Evolutionary conservation across 35 echinoderm and acorn worm species (phyloP).

Genomic region (Anneissia japonica): DNA sequence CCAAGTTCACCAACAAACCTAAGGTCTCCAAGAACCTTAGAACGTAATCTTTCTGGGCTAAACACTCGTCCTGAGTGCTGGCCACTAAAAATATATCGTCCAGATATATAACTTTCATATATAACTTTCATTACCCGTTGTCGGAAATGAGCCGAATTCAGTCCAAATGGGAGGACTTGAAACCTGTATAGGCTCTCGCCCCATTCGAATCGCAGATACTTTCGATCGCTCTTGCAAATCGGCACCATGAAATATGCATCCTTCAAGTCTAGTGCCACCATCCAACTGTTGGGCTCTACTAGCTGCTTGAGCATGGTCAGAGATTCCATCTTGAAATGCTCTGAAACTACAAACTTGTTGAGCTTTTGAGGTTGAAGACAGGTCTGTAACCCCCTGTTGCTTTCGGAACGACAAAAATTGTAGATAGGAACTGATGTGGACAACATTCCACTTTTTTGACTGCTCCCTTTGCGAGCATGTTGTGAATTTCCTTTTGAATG

Average conservation of each 20-base stretch:
- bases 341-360: conserved; percentile 19
- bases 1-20: conserved; percentile 28
- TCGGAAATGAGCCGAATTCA: background rate
- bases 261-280: conserved; percentile 9
- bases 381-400: conserved; percentile 14
- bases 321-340: conserved; percentile 45
- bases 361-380: conserved; percentile 30
- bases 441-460: background rate
- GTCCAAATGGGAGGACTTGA: background rate
- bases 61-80: background rate
- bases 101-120: background rate
- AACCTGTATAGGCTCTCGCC: background rate
- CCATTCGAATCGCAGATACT: conserved; percentile 19
- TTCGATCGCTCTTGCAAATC: background rate
- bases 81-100: background rate
- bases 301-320: conserved; percentile 1
- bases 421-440: conserved; percentile 10
- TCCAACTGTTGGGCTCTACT: background rate
- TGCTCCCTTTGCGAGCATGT: conserved; percentile 4
- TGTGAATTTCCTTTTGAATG: background rate
- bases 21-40: background rate
- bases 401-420: conserved; percentile 23
- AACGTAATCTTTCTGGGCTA: background rate
- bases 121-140: background rate
- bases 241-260: conserved; percentile 15